Conservation (phyloP, 2,797 vertebrate genomes). For the Scolopax rusticola region DNA sequence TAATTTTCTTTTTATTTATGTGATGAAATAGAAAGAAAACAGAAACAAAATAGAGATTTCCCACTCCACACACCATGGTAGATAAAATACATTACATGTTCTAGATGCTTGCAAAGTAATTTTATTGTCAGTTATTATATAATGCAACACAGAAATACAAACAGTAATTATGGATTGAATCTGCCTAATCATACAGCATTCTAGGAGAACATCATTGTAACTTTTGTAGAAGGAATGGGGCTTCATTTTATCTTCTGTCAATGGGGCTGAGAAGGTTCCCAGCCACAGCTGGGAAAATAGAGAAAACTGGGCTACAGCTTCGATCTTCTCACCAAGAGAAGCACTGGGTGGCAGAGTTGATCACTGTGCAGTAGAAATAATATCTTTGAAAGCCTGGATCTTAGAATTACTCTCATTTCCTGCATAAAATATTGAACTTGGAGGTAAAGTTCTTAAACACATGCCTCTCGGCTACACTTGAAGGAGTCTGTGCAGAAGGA, state of each 20-base stretch:
- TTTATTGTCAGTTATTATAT: not conserved
- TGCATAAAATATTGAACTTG: not conserved
- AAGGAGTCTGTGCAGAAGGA: not conserved
- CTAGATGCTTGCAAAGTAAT: not conserved
- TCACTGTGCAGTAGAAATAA: not conserved
- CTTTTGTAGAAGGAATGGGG: not conserved
- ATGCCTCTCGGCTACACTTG: not conserved
- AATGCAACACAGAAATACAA: not conserved
- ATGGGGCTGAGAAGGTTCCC: not conserved
- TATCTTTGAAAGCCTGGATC: not conserved
- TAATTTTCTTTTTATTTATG: not conserved
- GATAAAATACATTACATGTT: not conserved
- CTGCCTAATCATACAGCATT: not conserved
- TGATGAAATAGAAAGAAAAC: not conserved
- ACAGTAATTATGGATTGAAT: not conserved
- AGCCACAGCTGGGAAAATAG: accelerated
- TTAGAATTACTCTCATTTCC: not conserved
- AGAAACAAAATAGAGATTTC: not conserved
- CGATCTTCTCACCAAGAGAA: not conserved
- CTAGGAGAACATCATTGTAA: not conserved
- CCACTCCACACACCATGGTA: accelerated
- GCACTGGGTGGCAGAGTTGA: not conserved
- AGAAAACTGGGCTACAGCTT: not conserved
- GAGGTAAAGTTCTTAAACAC: not conserved
- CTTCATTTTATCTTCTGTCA: not conserved